A percentile compares a stretch with the other conserved stretches of the same genome.
phyloP scores from a whole-genome alignment of 2,113 vertebrate genomes.

The Rhineura floridana region DNA sequence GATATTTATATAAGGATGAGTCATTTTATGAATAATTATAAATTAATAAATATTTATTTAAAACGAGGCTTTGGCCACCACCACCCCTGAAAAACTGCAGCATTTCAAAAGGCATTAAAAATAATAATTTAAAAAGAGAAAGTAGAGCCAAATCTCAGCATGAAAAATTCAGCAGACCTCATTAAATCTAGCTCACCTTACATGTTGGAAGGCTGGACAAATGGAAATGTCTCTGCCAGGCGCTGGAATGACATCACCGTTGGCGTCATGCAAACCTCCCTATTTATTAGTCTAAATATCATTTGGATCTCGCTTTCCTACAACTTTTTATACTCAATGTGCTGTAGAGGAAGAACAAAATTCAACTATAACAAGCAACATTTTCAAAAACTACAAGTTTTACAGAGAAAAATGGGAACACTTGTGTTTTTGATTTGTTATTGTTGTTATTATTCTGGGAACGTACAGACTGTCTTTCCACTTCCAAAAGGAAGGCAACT shows the following conservation, averaged over 20 bases:
- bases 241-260: background rate
- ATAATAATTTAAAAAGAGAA: background rate
- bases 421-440: too few species aligned
- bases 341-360: too few species aligned
- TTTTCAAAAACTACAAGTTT: too few species aligned
- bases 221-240: background rate
- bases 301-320: too few species aligned
- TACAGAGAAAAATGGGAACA: too few species aligned
- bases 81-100: background rate
- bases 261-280: background rate
- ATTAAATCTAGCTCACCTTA: background rate
- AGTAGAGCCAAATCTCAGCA: background rate
- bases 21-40: too few species aligned
- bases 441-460: too few species aligned
- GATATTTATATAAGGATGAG: too few species aligned
- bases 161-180: background rate
- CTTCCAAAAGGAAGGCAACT: background rate
- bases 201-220: background rate
- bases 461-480: too few species aligned
- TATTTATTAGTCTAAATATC: background rate
- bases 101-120: background rate
- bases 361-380: too few species aligned
- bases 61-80: background rate
- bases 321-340: too few species aligned
- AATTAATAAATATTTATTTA: too few species aligned